These are phyloP conservation scores for Cotesia typhae DNA, from an alignment of 1,140 invertebrate species.

Conservation along the genomic window DNA sequence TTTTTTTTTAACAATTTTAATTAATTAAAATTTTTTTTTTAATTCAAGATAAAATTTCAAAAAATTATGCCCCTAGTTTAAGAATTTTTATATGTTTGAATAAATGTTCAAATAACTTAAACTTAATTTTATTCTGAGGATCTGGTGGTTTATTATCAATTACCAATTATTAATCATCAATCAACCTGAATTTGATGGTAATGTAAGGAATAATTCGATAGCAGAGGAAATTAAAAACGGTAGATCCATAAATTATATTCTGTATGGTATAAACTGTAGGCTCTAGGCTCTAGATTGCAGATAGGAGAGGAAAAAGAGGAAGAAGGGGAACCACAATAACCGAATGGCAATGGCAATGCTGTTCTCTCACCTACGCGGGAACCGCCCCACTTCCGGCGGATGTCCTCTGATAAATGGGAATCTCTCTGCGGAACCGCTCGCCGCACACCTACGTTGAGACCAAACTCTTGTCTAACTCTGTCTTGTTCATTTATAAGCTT, in stretches of 20 bases:
- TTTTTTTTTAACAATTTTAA: too few relatives aligned
- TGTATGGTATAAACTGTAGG: not conserved
- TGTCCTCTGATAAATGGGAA: constrained; percentile 64
- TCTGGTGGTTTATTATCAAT: too few relatives aligned
- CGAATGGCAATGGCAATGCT: constrained; percentile 33
- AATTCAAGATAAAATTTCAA: too few relatives aligned
- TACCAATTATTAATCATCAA: not conserved
- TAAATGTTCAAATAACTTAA: too few relatives aligned
- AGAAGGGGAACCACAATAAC: constrained; percentile 7
- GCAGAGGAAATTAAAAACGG: too few relatives aligned
- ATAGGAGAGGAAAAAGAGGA: not conserved
- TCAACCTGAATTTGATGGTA: not conserved
- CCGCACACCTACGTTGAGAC: constrained; percentile 46
- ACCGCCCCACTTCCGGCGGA: constrained; percentile 64
- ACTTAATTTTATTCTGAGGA: too few relatives aligned
- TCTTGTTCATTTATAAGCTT: not conserved
- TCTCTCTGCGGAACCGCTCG: constrained; percentile 49
- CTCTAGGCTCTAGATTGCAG: not conserved
- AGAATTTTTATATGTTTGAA: too few relatives aligned
- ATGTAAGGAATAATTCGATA: not conserved
- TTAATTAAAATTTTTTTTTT: too few relatives aligned
- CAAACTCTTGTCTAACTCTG: not conserved
- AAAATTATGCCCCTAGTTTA: too few relatives aligned
- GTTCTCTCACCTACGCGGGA: constrained; percentile 60
- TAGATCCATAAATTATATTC: too few relatives aligned